Conservation (phyloP, 1,140 invertebrate genomes). For the Scaptomyza graminum region DNA sequence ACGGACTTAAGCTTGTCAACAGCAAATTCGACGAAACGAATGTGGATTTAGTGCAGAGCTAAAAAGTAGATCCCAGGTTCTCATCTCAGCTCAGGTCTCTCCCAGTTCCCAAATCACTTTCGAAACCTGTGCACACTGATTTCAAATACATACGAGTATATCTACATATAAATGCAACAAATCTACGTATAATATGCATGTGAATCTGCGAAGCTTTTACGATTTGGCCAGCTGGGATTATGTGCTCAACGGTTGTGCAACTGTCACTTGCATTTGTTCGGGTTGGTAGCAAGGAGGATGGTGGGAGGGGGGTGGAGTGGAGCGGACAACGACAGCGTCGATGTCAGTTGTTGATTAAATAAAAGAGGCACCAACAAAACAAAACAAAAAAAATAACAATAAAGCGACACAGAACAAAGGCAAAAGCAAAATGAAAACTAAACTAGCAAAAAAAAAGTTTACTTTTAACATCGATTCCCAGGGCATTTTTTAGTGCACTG, state of each 20-base stretch:
- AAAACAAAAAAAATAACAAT: slow-evolving; percentile 10
- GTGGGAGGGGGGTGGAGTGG: background rate
- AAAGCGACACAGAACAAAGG: slow-evolving; percentile 9
- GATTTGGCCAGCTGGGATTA: slow-evolving; percentile 72
- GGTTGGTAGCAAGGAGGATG: too few relatives aligned
- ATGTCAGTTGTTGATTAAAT: slow-evolving; percentile 79
- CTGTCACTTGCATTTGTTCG: slow-evolving; percentile 25
- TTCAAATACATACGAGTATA: slow-evolving; percentile 29
- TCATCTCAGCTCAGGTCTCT: background rate
- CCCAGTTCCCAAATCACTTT: slow-evolving; percentile 66
- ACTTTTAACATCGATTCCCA: slow-evolving; percentile 74
- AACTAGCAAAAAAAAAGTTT: slow-evolving; percentile 40
- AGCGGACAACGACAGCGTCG: slow-evolving; percentile 49
- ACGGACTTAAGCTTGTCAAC: slow-evolving; percentile 65
- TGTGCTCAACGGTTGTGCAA: slow-evolving; percentile 50
- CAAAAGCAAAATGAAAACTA: slow-evolving; percentile 31
- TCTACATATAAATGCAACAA: slow-evolving; percentile 68
- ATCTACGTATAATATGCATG: slow-evolving; percentile 76
- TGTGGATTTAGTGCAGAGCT: slow-evolving; percentile 10
- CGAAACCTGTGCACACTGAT: slow-evolving; percentile 62
- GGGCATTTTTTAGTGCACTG: slow-evolving; percentile 36
- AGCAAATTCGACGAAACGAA: slow-evolving; percentile 38
- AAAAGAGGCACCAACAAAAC: slow-evolving; percentile 51
- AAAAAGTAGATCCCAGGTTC: slow-evolving; percentile 5
- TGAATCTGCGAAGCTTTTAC: slow-evolving; percentile 68